Conservation (phyloP, 2,888 invertebrate species). For the Lasius fuliginosus region DNA sequence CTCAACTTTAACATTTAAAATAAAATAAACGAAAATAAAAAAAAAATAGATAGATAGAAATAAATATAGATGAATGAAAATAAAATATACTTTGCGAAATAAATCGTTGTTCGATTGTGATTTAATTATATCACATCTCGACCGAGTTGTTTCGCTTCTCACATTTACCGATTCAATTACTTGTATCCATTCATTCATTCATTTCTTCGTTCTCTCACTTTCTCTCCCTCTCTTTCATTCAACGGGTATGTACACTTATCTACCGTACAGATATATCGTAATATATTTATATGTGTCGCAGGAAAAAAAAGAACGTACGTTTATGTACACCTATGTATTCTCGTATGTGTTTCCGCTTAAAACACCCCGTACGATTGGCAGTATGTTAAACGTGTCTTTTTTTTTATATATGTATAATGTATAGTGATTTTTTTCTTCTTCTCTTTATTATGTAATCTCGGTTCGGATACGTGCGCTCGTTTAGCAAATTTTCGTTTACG, state of each 20-base stretch:
- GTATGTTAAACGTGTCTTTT: slow-evolving; percentile 81
- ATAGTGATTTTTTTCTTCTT: not conserved
- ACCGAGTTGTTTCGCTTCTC: slow-evolving; percentile 68
- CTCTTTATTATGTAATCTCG: slow-evolving; percentile 45
- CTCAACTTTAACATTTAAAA: not conserved
- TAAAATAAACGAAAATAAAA: not conserved
- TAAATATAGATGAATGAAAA: not conserved
- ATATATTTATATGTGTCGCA: slow-evolving; percentile 65
- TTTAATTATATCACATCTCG: slow-evolving; percentile 17
- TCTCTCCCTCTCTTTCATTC: slow-evolving; percentile 3
- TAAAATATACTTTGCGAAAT: not conserved
- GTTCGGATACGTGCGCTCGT: slow-evolving; percentile 31
- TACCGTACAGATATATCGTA: slow-evolving; percentile 72
- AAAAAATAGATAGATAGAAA: not conserved
- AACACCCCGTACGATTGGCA: slow-evolving; percentile 83
- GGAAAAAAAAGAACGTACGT: slow-evolving; percentile 66
- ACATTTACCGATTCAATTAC: slow-evolving; percentile 73
- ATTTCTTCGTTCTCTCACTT: too few relatives aligned
- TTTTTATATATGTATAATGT: slow-evolving; percentile 27
- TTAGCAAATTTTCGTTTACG: slow-evolving; percentile 29
- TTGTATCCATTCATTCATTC: slow-evolving; percentile 55
- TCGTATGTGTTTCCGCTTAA: slow-evolving; percentile 62
- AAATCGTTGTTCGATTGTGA: not conserved
- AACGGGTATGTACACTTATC: slow-evolving; percentile 73
- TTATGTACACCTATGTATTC: slow-evolving; percentile 66